Evolutionary conservation across 37 sponge, comb jelly and placozoan genomes (phyloP), one percentile per base, ranked within the genome.

Genomic region (Chondrilla cf. caribensis): DNA sequence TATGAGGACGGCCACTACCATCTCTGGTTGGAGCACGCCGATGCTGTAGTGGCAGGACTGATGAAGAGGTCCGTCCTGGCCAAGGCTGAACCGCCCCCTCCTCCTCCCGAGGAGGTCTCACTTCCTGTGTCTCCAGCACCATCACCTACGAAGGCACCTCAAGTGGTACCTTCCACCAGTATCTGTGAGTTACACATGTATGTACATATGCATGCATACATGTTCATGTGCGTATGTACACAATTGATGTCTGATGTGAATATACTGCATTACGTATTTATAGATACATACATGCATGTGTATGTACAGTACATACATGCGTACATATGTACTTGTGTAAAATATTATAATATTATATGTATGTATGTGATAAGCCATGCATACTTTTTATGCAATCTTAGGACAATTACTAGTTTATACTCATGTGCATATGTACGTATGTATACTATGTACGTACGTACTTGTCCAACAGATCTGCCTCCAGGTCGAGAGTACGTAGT

Each of bases 1-100:
- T 96, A 92, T 79, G 99, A 99, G 59, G 95, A 96, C 57, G 81
- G 81, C 54, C 64, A 82, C 55, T 96, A 93, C 60, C 77, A 79
- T 51, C 26, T 84, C 33, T 99, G 99, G 99, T 25, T 93, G 32
- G 90, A 85, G 29, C 39, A 42, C 22, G 88, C 90, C 15, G 95
- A 90, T 24, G 81, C 70, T 29, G 85, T 77, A 24, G 86, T 99
- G 17, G 89, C 93, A 15, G 80, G 40, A 21, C 87, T 94, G 40
- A 87, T 99, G 55, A 96, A 97, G 87, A 86, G 77, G 44, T 86
- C 97, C 7, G 88, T 99, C 8, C 81, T 99, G 9, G 72, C 85
- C 47, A 95, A 88, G 67, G 57, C 77, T n/a, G 37, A 40, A 4
- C 80, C 73, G n/a, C 75, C 57, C 39, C 70, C 58, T 73, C 79